A percentile compares a stretch with the other conserved stretches of the same genome.
Conservation (phyloP, 2,113 vertebrate species). For the Penelope pileata region DNA sequence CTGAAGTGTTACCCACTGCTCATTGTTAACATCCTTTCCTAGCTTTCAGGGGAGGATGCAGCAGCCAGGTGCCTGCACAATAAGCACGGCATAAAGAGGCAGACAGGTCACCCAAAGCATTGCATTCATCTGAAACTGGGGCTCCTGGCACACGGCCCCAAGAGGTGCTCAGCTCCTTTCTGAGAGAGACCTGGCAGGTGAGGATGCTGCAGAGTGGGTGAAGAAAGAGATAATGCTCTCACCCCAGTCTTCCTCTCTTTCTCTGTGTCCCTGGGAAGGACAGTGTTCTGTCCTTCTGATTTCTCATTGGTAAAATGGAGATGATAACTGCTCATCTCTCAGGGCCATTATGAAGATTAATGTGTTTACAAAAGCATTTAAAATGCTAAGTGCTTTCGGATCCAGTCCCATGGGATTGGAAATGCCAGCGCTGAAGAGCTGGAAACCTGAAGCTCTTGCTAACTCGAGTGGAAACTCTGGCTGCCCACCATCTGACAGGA, state of each 20-base stretch:
- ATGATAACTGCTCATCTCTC: constrained; percentile 65
- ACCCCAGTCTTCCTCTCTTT: constrained; percentile 30
- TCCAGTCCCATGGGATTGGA: constrained; percentile 49
- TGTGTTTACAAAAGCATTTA: constrained; percentile 65
- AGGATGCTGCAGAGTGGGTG: constrained; percentile 1
- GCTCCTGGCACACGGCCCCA: background rate
- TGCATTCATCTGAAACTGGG: background rate
- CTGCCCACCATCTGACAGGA: constrained; percentile 20
- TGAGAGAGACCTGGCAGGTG: background rate
- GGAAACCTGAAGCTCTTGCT: constrained; percentile 42
- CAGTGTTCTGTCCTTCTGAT: constrained; percentile 38
- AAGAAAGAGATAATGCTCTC: constrained; percentile 57
- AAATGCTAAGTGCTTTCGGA: constrained; percentile 60
- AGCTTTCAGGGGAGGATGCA: background rate
- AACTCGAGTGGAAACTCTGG: constrained; percentile 38
- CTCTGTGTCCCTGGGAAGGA: background rate
- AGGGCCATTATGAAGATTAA: constrained; percentile 62
- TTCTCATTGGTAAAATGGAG: constrained; percentile 63
- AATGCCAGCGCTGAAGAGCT: constrained; percentile 41
- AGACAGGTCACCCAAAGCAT: background rate
- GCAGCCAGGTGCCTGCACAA: background rate
- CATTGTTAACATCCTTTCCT: background rate
- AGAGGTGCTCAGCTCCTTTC: background rate
- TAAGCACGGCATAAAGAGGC: background rate
- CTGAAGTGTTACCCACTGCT: background rate